Evolutionary conservation across 2,113 vertebrate genomes (phyloP).

Genomic region (Esox niger): DNA sequence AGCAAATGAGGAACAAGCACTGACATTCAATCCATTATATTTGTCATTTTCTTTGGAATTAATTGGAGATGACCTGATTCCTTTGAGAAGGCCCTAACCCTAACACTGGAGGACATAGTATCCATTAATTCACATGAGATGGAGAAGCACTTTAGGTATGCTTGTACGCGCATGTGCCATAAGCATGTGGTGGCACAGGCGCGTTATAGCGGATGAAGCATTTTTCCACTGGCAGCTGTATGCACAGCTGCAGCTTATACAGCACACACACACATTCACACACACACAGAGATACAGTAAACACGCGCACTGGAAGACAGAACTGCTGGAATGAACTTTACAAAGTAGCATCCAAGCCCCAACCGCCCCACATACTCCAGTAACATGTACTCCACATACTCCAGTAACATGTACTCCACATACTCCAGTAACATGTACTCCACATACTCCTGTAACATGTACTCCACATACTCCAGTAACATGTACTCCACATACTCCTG

Average conservation of each 20-base stretch:
- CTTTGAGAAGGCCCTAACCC: slow-evolving; percentile 24
- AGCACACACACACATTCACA: slow-evolving; percentile 1
- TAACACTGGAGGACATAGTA: slow-evolving; percentile 12
- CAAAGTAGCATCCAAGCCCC: too few relatives aligned
- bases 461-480: too few relatives aligned
- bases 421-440: too few relatives aligned
- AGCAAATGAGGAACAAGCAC: too few relatives aligned
- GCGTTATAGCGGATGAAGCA: slow-evolving; percentile 21
- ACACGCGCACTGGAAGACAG: too few relatives aligned
- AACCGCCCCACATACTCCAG: too few relatives aligned
- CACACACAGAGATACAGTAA: slow-evolving; percentile 9
- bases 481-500: too few relatives aligned
- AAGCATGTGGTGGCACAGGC: slow-evolving; percentile 2
- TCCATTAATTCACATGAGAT: slow-evolving; percentile 24
- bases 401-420: too few relatives aligned
- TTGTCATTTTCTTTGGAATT: neutral
- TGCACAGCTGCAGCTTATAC: slow-evolving; percentile 46
- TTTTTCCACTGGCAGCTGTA: slow-evolving; percentile 57
- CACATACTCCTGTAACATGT: too few relatives aligned
- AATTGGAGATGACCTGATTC: slow-evolving; percentile 11
- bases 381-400: too few relatives aligned
- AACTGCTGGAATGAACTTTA: too few relatives aligned
- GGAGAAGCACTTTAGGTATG: neutral
- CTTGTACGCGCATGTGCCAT: slow-evolving; percentile 31
- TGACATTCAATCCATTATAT: neutral